Evolutionary conservation across 2,797 vertebrate species (phyloP), one percentile per base, ranked within the genome.

Genomic region (Trematomus bernacchii): DNA sequence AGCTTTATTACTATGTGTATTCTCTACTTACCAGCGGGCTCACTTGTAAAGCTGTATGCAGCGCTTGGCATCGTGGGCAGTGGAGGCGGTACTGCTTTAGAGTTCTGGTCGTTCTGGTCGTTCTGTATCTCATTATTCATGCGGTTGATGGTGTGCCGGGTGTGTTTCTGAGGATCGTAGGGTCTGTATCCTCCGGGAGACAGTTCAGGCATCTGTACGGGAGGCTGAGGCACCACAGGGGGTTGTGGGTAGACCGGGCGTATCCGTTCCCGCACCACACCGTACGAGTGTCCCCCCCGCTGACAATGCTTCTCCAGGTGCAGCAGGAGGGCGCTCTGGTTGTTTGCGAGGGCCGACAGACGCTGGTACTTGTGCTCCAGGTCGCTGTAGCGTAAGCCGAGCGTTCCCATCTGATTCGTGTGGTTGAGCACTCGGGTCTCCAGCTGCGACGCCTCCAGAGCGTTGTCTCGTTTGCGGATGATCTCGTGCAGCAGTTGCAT

Each of bases 401-500:
- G 95, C 86, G 95, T 96, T 84, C 96, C 80, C 95, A 98, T 97
- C 82, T 98, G 97, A 0, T 96, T 95, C 0, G 97, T 98, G 92
- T 98, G 97, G 91, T 98, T 99, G 14, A 99, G 91, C 77, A 98
- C 96, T 48, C 95, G 95, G 68, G 96, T 97, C 91, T 99, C 97
- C 57, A 99, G 93, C 82, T 97, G 97, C 6, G 97, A 97, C 52
- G 96, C 94, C 90, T 99, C 97, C 46, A 98, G 92, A 0, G 97
- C 96, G 0, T 97, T 98, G 93, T 98, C 97, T 10, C 97, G 91
- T 87, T 99, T 98, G 61, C 96, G 94, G 73, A 99, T 98, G 77
- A 98, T 98, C 92, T 99, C 97, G 6, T 98, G 97, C 76, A 99
- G 91, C 66, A 99, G 93, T 92, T 98, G 97, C 97, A 98, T 98